These are phyloP conservation scores for Linepithema humile DNA, from an alignment of 1,140 invertebrate species.

Conservation along the genomic window DNA sequence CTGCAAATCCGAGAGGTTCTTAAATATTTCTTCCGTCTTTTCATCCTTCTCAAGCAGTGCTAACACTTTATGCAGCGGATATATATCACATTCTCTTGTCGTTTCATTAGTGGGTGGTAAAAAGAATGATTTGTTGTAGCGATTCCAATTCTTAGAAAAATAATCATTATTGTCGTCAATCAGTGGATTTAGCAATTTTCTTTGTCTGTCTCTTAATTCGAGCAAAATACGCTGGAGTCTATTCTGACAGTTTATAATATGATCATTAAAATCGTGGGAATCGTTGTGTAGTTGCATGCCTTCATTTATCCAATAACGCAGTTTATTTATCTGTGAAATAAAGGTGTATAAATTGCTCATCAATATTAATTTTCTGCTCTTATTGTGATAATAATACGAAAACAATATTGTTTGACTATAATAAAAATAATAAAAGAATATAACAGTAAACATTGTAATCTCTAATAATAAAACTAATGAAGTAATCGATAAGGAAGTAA, in stretches of 20 bases:
- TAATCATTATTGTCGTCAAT: conserved; percentile 1
- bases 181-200: conserved; percentile 51
- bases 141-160: conserved; percentile 70
- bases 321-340: conserved; percentile 75
- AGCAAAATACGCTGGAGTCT: conserved; percentile 65
- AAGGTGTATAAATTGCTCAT: conserved; percentile 26
- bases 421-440: not conserved
- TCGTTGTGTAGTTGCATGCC: conserved; percentile 56
- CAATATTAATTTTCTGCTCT: not conserved
- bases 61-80: conserved; percentile 85
- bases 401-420: not conserved
- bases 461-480: not conserved
- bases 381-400: not conserved
- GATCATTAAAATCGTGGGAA: conserved; percentile 8
- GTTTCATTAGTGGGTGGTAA: conserved; percentile 68
- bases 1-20: conserved; percentile 69
- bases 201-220: conserved; percentile 66
- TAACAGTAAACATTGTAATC: not conserved
- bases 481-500: not conserved
- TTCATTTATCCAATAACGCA: conserved; percentile 78
- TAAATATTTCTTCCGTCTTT: conserved; percentile 66
- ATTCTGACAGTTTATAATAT: conserved; percentile 69
- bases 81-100: conserved; percentile 84
- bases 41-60: conserved; percentile 76
- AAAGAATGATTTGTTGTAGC: conserved; percentile 70